Evolutionary conservation across 1,140 invertebrate genomes (phyloP), one percentile per base, ranked within the genome.

Genomic region (Pseudomyrmex flavicornis): DNA sequence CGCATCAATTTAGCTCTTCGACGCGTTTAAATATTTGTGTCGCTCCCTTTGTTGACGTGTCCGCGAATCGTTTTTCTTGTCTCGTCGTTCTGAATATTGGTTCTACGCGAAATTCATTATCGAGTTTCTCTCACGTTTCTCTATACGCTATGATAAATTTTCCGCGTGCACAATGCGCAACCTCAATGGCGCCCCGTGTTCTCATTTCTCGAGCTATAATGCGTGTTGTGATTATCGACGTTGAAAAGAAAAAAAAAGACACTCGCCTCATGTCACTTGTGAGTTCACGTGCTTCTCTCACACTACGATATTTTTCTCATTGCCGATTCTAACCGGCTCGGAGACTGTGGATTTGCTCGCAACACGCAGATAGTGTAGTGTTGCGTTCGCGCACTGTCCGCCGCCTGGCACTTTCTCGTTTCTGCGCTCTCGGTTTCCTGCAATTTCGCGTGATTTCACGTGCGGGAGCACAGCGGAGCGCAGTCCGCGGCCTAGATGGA

Each of bases 281-380:
- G 20, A 54, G 12, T 46, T 74, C 48, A 2, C 22, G 26, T 35
- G 26, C 26, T 26, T 46, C 46, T 66, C 26, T 70, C 12, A 46
- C 10, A 22, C 15, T 26, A n/a, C 26, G 15, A 15, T 2, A n/a
- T 73, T 50, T 17, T n/a, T 35, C 46, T 22, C 22, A 70, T 70
- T 20, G 59, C 10, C 50, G 48, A 22, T 54, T 35, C n/a, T 86
- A 85, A 86, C 85, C 85, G 35, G 20, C n/a, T 13, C 54, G 66
- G 52, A 82, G 22, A 22, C 22, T 35, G 35, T 82, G 79, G 58
- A 20, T 77, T 58, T 54, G 35, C 66, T 22, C 13, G 17, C 48
- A 15, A 58, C 48, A 48, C n/a, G 15, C 15, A 13, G n/a, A 12
- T 17, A 66, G 9, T 3, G 2, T 26, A 26, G 26, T 8, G 46